Percentiles rank a stretch among this genome's conserved stretches.
phyloP scores from a whole-genome alignment of 2,888 invertebrate genomes.

The Caenorhabditis panamensis region DNA sequence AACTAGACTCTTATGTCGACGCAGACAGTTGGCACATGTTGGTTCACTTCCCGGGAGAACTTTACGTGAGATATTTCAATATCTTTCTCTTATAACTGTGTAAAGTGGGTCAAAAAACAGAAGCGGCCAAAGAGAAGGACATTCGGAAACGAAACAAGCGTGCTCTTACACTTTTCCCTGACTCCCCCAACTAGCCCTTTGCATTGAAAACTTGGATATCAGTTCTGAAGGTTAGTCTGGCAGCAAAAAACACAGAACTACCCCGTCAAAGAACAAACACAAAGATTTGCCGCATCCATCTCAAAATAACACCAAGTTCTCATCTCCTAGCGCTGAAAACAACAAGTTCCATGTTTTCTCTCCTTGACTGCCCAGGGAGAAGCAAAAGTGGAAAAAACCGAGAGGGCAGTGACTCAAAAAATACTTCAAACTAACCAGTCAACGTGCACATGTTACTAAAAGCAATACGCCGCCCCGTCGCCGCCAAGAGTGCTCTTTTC shows the following conservation, averaged over 20 bases:
- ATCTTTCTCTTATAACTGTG: slow-evolving; percentile 26
- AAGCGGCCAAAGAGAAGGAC: background rate
- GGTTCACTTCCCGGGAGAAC: background rate
- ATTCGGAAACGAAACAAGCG: background rate
- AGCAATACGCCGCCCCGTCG: slow-evolving; percentile 21
- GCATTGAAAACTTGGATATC: too few relatives aligned
- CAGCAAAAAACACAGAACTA: background rate
- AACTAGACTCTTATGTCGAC: slow-evolving; percentile 1
- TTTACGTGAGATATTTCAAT: slow-evolving; percentile 50
- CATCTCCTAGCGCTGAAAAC: background rate
- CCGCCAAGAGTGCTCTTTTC: background rate
- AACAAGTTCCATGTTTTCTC: background rate
- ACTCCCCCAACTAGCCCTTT: too few relatives aligned
- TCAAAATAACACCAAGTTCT: background rate
- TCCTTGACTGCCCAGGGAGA: too few relatives aligned
- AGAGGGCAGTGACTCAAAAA: slow-evolving; percentile 19
- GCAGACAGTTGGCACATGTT: slow-evolving; percentile 6
- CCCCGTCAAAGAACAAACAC: background rate
- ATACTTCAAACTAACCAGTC: background rate
- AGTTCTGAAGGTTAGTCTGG: too few relatives aligned
- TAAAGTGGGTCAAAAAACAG: slow-evolving; percentile 46
- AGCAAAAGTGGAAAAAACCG: too few relatives aligned
- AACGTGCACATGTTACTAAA: slow-evolving; percentile 19
- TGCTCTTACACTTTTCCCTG: background rate
- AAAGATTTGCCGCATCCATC: background rate